Conservation (phyloP, 1,140 invertebrate genomes). For the Zaprionus ornatus region DNA sequence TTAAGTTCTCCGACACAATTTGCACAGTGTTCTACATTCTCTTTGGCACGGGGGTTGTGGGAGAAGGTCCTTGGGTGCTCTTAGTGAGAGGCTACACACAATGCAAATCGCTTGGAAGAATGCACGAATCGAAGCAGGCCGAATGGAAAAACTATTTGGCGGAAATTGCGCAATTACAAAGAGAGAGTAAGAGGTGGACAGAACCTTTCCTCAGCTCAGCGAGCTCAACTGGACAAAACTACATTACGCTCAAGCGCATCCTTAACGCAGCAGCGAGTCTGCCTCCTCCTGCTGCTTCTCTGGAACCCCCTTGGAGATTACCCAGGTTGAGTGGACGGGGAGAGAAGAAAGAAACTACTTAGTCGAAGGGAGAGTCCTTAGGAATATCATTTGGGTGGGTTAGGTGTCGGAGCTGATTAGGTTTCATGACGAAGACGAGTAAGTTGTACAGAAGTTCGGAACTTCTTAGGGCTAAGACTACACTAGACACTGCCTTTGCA, state of each 20-base stretch:
- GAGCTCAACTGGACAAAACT: constrained; percentile 7
- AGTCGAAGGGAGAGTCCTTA: too few species aligned
- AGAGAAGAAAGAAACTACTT: too few species aligned
- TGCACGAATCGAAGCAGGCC: constrained; percentile 14
- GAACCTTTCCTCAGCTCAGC: neutral
- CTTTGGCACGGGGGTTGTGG: neutral
- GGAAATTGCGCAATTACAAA: constrained; percentile 27
- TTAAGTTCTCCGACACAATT: neutral
- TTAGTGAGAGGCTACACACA: neutral
- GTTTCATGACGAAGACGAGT: too few species aligned
- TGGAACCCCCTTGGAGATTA: neutral
- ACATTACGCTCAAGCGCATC: constrained; percentile 28
- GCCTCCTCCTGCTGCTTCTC: neutral
- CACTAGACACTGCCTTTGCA: too few species aligned
- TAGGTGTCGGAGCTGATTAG: too few species aligned
- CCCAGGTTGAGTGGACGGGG: too few species aligned
- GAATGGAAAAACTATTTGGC: constrained; percentile 39
- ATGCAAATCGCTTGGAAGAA: constrained; percentile 44
- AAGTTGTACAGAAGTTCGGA: too few species aligned
- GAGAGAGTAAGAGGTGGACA: neutral
- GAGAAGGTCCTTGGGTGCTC: too few species aligned
- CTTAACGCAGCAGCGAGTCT: constrained; percentile 8
- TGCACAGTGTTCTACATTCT: neutral
- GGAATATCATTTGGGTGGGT: too few species aligned
- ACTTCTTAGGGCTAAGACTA: too few species aligned